phyloP scores from a whole-genome alignment of 2,797 vertebrate genomes.

The Amniataba percoides region DNA sequence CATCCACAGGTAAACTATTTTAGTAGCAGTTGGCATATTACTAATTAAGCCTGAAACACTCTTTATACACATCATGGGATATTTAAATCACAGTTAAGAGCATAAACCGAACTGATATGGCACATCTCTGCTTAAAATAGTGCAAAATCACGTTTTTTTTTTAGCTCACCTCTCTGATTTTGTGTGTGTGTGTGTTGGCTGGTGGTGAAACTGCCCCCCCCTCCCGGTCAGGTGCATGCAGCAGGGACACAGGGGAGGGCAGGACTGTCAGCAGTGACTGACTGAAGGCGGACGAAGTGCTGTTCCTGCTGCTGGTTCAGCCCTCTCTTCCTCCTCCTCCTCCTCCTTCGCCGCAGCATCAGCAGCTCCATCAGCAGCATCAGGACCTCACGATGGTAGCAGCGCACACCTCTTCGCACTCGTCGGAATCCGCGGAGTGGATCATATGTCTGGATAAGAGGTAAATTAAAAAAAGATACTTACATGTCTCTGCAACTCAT shows the following conservation, averaged over 20 bases:
- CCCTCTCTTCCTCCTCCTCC: conserved; percentile 9
- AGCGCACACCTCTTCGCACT: conserved; percentile 90
- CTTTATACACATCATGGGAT: neutral
- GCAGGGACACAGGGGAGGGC: neutral
- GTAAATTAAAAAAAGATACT: conserved; percentile 74
- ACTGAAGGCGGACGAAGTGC: conserved; percentile 52
- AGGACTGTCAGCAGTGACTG: conserved; percentile 36
- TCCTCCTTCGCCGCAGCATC: conserved; percentile 37
- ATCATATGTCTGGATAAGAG: conserved; percentile 96
- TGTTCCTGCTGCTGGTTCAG: conserved; percentile 42
- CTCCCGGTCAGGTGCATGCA: conserved; percentile 35
- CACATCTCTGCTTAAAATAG: conserved; percentile 3
- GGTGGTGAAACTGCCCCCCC: neutral
- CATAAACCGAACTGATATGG: neutral
- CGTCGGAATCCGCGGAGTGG: conserved; percentile 93
- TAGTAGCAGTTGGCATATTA: neutral
- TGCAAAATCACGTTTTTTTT: conserved; percentile 7
- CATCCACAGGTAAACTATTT: too few relatives aligned
- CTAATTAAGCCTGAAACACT: neutral
- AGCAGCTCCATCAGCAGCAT: conserved; percentile 35
- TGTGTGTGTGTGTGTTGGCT: neutral
- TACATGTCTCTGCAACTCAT: neutral
- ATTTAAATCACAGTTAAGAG: neutral
- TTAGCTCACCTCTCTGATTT: neutral
- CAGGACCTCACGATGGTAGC: conserved; percentile 91